Evolutionary conservation across 92 coral and sea anemone genomes (phyloP).

Genomic region (Porites evermanni): DNA sequence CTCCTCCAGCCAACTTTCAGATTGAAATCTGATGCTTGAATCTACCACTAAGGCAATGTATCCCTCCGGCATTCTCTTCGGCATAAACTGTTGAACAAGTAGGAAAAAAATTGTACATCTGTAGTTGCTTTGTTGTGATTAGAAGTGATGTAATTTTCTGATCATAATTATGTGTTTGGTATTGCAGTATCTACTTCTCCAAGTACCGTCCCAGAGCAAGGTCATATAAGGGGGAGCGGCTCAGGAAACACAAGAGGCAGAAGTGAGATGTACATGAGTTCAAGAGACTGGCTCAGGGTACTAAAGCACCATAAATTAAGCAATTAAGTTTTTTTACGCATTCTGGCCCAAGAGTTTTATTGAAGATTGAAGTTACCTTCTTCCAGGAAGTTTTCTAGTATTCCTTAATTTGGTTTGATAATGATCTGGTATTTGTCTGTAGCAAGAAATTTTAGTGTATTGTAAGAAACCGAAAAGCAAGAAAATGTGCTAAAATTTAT

Average conservation of each 20-base stretch:
- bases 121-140: too few species aligned
- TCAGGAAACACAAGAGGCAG: slow-evolving; percentile 26
- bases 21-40: too few species aligned
- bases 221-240: neutral
- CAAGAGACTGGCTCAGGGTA: slow-evolving; percentile 98
- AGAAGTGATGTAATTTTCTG: neutral
- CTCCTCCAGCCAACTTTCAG: too few species aligned
- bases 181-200: slow-evolving; percentile 38
- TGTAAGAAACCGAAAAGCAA: too few species aligned
- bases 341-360: neutral
- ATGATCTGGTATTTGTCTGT: too few species aligned
- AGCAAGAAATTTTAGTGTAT: too few species aligned
- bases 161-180: neutral
- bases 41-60: too few species aligned
- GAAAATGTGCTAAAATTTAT: too few species aligned
- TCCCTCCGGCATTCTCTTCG: too few species aligned
- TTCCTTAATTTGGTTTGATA: neutral
- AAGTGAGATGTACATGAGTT: slow-evolving; percentile 97
- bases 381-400: neutral
- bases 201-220: slow-evolving; percentile 2
- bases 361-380: neutral
- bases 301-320: too few species aligned
- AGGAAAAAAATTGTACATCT: too few species aligned
- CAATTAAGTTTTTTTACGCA: neutral
- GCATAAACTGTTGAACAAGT: too few species aligned